Evolutionary conservation across 2,797 vertebrate species (phyloP).

Genomic region (Chrosomus eos): DNA sequence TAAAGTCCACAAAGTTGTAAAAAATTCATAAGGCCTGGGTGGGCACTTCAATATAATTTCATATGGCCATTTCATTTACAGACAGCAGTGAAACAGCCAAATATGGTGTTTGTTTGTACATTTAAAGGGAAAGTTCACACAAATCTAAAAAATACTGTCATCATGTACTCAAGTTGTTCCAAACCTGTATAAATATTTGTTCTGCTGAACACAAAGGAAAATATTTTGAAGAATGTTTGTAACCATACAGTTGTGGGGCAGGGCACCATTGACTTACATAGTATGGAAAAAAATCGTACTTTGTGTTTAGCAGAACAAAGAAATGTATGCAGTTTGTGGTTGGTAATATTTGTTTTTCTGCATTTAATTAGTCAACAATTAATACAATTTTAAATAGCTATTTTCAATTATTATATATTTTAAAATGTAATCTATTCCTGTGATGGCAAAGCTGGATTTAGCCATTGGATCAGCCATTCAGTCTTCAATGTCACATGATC

Average conservation of each 20-base stretch:
- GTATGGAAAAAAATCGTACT: too few relatives aligned
- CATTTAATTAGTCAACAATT: too few relatives aligned
- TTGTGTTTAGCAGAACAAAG: too few relatives aligned
- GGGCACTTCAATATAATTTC: constrained; percentile 20
- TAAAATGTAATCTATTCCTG: too few relatives aligned
- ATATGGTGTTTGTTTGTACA: not conserved
- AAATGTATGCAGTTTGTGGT: not conserved
- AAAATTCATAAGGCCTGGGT: constrained; percentile 1
- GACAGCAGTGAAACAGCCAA: not conserved
- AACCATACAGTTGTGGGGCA: too few relatives aligned
- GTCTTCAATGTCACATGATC: too few relatives aligned
- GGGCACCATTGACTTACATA: too few relatives aligned
- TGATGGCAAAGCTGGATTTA: too few relatives aligned
- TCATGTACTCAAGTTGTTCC: not conserved
- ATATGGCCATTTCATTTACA: not conserved
- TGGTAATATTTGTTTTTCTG: too few relatives aligned
- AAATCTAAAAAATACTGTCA: not conserved
- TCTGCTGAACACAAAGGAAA: not conserved
- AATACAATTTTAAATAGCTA: too few relatives aligned
- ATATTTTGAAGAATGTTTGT: not conserved
- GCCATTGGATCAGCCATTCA: too few relatives aligned
- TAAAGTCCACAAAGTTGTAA: constrained; percentile 9
- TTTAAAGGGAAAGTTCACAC: not conserved
- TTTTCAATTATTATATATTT: too few relatives aligned
- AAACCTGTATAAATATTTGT: not conserved